Conservation (phyloP, 35 echinoderm and acorn worm species). For the Anneissia japonica region DNA sequence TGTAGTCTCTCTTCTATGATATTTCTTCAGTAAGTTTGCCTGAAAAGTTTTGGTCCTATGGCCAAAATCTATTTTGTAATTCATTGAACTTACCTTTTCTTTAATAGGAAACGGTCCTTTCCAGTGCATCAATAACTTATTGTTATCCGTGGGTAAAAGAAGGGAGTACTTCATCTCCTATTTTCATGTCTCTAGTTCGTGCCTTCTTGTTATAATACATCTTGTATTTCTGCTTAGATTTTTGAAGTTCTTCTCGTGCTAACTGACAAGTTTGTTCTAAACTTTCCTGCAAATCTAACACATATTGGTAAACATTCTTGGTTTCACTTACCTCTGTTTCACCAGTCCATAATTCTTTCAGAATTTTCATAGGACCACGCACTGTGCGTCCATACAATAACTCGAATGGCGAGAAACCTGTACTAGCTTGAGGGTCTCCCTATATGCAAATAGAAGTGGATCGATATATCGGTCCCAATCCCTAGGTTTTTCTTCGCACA, state of each 20-base stretch:
- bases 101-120: not conserved
- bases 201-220: constrained; percentile 31
- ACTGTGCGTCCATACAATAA: too few species aligned
- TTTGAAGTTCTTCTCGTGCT: too few species aligned
- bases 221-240: too few species aligned
- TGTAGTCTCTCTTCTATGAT: too few species aligned
- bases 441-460: too few species aligned
- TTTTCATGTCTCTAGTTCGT: constrained; percentile 18
- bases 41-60: not conserved
- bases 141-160: constrained; percentile 16
- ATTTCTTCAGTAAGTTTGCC: too few species aligned
- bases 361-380: not conserved
- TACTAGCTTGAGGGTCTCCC: too few species aligned
- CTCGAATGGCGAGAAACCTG: too few species aligned
- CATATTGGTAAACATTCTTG: constrained; percentile 21
- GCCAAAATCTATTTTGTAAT: constrained; percentile 2
- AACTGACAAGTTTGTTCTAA: constrained; percentile 26
- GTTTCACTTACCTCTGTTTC: too few species aligned
- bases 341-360: not conserved
- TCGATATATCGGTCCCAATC: too few species aligned
- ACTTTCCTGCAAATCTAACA: constrained; percentile 20
- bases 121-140: constrained; percentile 10
- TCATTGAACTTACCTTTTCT: not conserved
- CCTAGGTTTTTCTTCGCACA: too few species aligned
- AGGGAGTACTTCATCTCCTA: constrained; percentile 31